Evolutionary conservation across 2,113 vertebrate species (phyloP).

Genomic region (Odocoileus virginianus): DNA sequence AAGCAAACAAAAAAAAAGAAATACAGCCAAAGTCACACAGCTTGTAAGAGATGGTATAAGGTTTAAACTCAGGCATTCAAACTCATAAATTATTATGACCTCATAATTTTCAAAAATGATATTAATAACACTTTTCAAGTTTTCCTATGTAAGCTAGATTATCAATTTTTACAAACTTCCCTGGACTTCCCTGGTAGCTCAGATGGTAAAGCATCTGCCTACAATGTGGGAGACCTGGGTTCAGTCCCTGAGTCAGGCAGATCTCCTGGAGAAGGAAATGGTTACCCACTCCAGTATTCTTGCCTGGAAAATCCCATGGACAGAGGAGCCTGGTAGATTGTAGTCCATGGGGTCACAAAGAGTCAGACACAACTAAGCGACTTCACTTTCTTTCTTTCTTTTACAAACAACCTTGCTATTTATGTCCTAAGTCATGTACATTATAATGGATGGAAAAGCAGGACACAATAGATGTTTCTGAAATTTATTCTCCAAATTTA

Average conservation of each 20-base stretch:
- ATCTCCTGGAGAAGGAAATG: background rate
- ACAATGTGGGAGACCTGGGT: background rate
- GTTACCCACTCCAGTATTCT: background rate
- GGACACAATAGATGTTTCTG: background rate
- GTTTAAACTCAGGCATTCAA: background rate
- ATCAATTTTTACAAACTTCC: background rate
- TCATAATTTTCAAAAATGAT: background rate
- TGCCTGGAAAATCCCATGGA: background rate
- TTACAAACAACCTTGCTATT: background rate
- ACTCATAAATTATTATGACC: background rate
- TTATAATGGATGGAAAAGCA: background rate
- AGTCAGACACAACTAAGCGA: rapidly evolving
- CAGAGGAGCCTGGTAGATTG: rapidly evolving
- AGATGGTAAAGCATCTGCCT: background rate
- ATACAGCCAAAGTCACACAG: background rate
- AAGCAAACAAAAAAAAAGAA: background rate
- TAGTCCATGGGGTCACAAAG: background rate
- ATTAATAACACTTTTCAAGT: background rate
- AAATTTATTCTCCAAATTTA: background rate
- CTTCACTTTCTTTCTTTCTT: background rate
- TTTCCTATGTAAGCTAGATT: background rate
- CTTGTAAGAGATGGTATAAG: background rate
- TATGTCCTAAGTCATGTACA: background rate
- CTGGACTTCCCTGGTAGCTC: background rate
- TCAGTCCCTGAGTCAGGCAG: background rate